Percentiles rank a stretch among this genome's conserved stretches.
phyloP scores from a whole-genome alignment of 2,888 invertebrate species.

The Homarus gammarus region DNA sequence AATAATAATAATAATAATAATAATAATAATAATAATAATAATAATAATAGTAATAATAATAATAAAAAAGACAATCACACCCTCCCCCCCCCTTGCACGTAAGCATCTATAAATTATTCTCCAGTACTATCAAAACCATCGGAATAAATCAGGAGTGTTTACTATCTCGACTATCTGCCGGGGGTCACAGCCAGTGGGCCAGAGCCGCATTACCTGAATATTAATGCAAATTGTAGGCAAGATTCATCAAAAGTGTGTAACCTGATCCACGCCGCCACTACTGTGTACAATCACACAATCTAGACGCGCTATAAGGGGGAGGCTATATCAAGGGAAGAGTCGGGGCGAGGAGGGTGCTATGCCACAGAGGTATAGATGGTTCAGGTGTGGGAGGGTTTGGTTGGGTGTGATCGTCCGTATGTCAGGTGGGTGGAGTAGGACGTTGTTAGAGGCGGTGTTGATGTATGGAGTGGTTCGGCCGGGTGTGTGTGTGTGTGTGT shows the following conservation, averaged over 20 bases:
- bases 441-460: background rate
- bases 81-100: slow-evolving; percentile 11
- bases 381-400: background rate
- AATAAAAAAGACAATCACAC: slow-evolving; percentile 51
- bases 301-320: slow-evolving; percentile 49
- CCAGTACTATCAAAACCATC: slow-evolving; percentile 44
- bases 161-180: background rate
- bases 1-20: too few species aligned
- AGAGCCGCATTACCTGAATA: slow-evolving; percentile 59
- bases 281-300: slow-evolving; percentile 65
- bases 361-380: background rate
- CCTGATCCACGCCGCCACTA: slow-evolving; percentile 58
- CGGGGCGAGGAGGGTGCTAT: slow-evolving; percentile 7
- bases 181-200: slow-evolving; percentile 24
- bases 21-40: too few species aligned
- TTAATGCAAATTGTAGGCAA: slow-evolving; percentile 65
- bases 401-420: slow-evolving; percentile 12
- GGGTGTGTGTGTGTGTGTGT: slow-evolving; percentile 49
- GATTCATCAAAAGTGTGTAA: slow-evolving; percentile 69
- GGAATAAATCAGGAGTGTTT: slow-evolving; percentile 49
- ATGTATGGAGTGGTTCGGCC: slow-evolving; percentile 39
- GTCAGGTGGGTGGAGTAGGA: too few species aligned
- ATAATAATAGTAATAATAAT: slow-evolving; percentile 30
- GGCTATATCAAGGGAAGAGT: slow-evolving; percentile 2
- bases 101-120: slow-evolving; percentile 58